Base-by-base conservation (phyloP, 2,888 invertebrate genomes). In the Lasioglossum lativentre region DNA sequence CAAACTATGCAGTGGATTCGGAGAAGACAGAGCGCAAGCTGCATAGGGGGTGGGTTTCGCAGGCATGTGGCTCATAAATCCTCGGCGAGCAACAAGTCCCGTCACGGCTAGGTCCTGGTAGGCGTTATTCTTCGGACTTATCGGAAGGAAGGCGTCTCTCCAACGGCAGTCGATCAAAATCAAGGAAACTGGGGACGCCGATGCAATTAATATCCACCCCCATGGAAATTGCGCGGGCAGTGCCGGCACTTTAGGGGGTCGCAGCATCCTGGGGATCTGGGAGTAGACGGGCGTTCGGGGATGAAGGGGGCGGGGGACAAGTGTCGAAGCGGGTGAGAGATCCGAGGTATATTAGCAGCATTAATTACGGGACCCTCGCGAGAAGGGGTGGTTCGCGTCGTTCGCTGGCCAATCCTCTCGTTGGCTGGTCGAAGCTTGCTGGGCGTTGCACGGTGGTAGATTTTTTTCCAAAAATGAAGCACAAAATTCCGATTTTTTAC, bases 281-380 rank as follows among this genome's bases (percentile, higher is more conserved):
- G 38, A 12, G 16, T 75, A 71, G 76, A 45, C 77, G 63, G 66
- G 59, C 27, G 27, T 16, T 27, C 59, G 14, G 59, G 27, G 27
- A 16, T 30, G 30, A 63, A 1, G 30, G 8, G 73, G 75, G 75
- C 45, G 71, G 78, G 23, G 40, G 23, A 79, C 84, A 86, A 88
- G 91, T 87, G 91, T 85, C 83, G 91, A 90, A 91, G 90, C 63
- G 76, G 85, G 77, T 80, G 81, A 86, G 87, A 87, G 87, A 90
- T 90, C 89, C 90, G 78, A 82, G 87, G 90, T 93, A 90, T 92
- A 93, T 93, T 93, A 93, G 92, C 91, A 90, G 91, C 91, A 92
- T 93, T 93, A 93, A 93, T 93, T 93, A 93, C 91, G 86, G 84
- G 87, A 90, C 90, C 93, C 91, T 88, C 86, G 71, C 63, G 74